These are phyloP conservation scores for Tyrannus savana DNA, from an alignment of 2,113 vertebrate species.

Conservation along the genomic window DNA sequence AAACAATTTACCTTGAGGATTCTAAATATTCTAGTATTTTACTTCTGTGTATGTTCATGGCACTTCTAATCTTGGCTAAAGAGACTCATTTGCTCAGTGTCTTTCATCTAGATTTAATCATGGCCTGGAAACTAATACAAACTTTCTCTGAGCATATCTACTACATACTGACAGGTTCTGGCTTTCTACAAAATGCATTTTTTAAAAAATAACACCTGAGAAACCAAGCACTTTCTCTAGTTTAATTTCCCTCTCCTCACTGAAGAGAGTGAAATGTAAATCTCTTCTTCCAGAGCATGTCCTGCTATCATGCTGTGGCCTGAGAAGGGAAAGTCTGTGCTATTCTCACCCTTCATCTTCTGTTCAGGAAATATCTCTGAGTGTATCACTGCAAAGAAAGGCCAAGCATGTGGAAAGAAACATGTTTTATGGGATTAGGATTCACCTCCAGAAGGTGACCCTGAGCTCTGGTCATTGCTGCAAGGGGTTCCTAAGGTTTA, in stretches of 20 bases:
- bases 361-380: not conserved
- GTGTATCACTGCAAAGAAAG: not conserved
- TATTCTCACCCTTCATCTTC: not conserved
- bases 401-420: not conserved
- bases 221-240: not conserved
- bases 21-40: not conserved
- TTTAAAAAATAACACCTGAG: not conserved
- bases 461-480: not conserved
- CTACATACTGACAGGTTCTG: not conserved
- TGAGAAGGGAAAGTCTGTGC: not conserved
- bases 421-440: not conserved
- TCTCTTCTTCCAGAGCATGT: not conserved
- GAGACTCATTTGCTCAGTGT: not conserved
- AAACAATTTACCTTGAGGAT: not conserved
- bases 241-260: not conserved
- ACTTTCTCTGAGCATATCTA: not conserved
- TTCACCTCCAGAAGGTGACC: fast-evolving
- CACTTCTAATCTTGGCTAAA: not conserved
- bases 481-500: not conserved
- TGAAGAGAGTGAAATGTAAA: not conserved
- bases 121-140: not conserved
- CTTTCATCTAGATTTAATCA: not conserved
- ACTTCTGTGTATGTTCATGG: not conserved
- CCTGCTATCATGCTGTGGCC: not conserved
- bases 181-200: not conserved